phyloP scores from a whole-genome alignment of 1,140 invertebrate species.

The Drosophila ercepeae region DNA sequence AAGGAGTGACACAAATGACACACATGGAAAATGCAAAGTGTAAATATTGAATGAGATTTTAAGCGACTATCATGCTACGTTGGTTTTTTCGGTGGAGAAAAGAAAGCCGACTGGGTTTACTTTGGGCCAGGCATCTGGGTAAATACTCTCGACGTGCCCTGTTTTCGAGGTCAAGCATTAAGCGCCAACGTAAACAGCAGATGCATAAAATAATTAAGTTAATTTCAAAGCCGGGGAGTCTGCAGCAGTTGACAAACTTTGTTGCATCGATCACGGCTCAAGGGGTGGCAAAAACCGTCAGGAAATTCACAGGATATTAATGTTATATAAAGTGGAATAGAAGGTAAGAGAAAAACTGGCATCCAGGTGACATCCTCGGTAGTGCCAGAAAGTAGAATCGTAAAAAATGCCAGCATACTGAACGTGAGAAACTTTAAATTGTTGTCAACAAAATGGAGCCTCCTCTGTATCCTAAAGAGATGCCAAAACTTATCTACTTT shows the following conservation, averaged over 20 bases:
- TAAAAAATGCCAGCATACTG: conserved; percentile 42
- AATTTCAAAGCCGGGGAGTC: conserved; percentile 23
- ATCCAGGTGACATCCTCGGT: conserved; percentile 41
- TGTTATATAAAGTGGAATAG: conserved; percentile 50
- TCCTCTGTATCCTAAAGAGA: not conserved
- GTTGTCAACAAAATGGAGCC: conserved; percentile 50
- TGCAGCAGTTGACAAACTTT: conserved; percentile 7
- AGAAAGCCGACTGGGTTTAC: conserved; percentile 10
- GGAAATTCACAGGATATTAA: conserved; percentile 46
- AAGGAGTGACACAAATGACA: conserved; percentile 48
- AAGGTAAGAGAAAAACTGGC: conserved; percentile 17
- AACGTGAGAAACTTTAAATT: conserved; percentile 62
- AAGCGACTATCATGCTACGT: conserved; percentile 71
- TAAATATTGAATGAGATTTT: conserved; percentile 78
- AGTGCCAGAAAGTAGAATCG: conserved; percentile 37
- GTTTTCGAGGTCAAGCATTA: conserved; percentile 52
- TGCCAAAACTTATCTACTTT: not conserved
- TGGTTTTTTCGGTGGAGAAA: conserved; percentile 24
- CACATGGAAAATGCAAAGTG: conserved; percentile 65
- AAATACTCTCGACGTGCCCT: conserved; percentile 37
- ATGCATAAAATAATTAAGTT: conserved; percentile 51
- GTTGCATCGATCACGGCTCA: conserved; percentile 34
- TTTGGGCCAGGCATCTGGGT: conserved; percentile 20
- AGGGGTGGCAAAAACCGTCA: conserved; percentile 1
- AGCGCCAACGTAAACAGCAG: conserved; percentile 17